phyloP scores from a whole-genome alignment of 2,113 vertebrate species.

The Capra hircus region DNA sequence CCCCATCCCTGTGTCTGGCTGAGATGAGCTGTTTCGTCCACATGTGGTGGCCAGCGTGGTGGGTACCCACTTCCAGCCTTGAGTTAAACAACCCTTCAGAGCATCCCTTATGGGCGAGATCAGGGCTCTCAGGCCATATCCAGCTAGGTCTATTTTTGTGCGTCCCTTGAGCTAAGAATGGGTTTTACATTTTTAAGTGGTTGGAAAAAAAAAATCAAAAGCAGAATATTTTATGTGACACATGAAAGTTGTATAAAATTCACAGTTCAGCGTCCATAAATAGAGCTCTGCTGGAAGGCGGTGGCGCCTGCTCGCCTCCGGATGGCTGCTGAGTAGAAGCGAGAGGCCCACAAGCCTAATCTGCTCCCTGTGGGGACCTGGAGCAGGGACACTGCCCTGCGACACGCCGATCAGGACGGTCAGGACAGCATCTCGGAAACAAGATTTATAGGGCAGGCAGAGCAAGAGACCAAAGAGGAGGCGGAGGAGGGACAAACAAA shows the following conservation, averaged over 20 bases:
- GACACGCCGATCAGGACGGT: background rate
- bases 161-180: background rate
- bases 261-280: background rate
- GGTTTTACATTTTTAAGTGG: background rate
- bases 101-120: background rate
- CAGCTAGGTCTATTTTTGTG: background rate
- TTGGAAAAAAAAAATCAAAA: background rate
- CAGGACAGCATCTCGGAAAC: background rate
- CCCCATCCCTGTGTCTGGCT: background rate
- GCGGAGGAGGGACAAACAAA: background rate
- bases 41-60: background rate
- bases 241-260: background rate
- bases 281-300: background rate
- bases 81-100: too few relatives aligned
- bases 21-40: background rate
- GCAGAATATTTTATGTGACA: background rate
- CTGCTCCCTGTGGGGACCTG: background rate
- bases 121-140: background rate
- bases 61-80: background rate
- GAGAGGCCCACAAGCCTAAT: background rate
- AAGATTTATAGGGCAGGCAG: background rate
- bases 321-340: background rate
- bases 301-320: fast-evolving
- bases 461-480: fast-evolving
- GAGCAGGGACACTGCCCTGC: background rate